Evolutionary conservation across 1,140 invertebrate species (phyloP).

Genomic region (Halotydeus destructor): DNA sequence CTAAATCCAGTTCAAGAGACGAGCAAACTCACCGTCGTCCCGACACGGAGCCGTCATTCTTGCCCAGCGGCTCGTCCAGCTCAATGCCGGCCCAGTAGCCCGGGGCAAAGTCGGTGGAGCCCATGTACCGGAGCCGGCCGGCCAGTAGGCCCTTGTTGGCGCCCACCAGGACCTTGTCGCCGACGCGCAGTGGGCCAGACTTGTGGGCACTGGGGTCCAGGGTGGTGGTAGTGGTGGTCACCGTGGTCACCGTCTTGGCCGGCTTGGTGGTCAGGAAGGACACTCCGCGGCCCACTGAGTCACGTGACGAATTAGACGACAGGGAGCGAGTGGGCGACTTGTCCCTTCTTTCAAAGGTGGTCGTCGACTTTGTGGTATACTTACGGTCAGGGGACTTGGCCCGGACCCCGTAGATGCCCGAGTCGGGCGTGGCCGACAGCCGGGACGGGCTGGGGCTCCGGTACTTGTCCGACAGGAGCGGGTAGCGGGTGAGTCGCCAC

Average conservation of each 20-base stretch:
- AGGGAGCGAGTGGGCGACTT: not conserved
- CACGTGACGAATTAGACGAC: not conserved
- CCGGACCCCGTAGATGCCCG: not conserved
- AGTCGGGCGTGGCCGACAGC: not conserved
- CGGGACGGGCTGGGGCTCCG: not conserved
- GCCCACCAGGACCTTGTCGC: slow-evolving; percentile 81
- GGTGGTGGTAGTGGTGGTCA: slow-evolving; percentile 9
- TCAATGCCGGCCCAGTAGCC: slow-evolving; percentile 79
- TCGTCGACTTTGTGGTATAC: not conserved
- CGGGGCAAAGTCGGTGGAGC: not conserved
- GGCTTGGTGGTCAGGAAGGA: not conserved
- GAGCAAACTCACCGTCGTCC: slow-evolving; percentile 35
- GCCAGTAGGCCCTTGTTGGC: slow-evolving; percentile 32
- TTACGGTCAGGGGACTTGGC: not conserved
- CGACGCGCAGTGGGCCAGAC: slow-evolving; percentile 28
- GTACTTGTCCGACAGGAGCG: not conserved
- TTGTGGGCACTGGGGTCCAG: not conserved
- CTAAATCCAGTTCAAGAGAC: not conserved
- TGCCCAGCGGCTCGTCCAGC: slow-evolving; percentile 73
- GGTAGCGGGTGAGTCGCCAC: slow-evolving; percentile 16
- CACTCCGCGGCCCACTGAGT: not conserved
- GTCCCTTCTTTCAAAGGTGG: not conserved
- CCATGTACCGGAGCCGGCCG: slow-evolving; percentile 1
- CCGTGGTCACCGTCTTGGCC: slow-evolving; percentile 6
- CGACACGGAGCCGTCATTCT: slow-evolving; percentile 84